Conservation (phyloP, 2,113 vertebrate genomes). For the Mola mola region DNA sequence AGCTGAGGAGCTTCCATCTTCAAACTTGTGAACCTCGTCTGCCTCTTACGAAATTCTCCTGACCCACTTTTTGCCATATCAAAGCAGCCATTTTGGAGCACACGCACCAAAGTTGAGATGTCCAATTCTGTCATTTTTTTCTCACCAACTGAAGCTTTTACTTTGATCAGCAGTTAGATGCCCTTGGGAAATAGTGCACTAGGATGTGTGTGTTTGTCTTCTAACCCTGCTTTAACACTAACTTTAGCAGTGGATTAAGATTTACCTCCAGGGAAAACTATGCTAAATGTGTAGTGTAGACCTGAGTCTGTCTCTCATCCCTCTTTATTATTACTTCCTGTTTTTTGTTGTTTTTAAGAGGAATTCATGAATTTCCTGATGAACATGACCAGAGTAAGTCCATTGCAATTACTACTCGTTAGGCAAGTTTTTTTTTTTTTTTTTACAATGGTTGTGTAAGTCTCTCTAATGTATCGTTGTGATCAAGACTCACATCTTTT, state of each 20-base stretch:
- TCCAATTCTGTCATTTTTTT: slow-evolving; percentile 14
- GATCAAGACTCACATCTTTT: slow-evolving; percentile 57
- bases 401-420: slow-evolving; percentile 22
- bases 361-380: slow-evolving; percentile 38
- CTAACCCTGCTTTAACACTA: slow-evolving; percentile 72
- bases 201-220: slow-evolving; percentile 23
- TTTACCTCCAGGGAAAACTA: slow-evolving; percentile 17
- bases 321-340: slow-evolving; percentile 26
- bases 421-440: slow-evolving; percentile 14
- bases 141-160: slow-evolving; percentile 16
- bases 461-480: slow-evolving; percentile 27
- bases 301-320: slow-evolving; percentile 8
- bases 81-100: neutral
- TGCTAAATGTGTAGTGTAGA: slow-evolving; percentile 22
- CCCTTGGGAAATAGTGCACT: slow-evolving; percentile 27
- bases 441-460: slow-evolving; percentile 71
- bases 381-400: slow-evolving; percentile 32
- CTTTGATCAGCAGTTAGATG: neutral
- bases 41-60: neutral
- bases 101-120: slow-evolving; percentile 3
- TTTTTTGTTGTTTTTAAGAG: slow-evolving; percentile 13
- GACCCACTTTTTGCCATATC: neutral
- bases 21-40: neutral
- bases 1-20: slow-evolving; percentile 5
- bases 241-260: slow-evolving; percentile 44